Evolutionary conservation across 1,140 invertebrate genomes (phyloP).

Genomic region (Scaptomyza montana): DNA sequence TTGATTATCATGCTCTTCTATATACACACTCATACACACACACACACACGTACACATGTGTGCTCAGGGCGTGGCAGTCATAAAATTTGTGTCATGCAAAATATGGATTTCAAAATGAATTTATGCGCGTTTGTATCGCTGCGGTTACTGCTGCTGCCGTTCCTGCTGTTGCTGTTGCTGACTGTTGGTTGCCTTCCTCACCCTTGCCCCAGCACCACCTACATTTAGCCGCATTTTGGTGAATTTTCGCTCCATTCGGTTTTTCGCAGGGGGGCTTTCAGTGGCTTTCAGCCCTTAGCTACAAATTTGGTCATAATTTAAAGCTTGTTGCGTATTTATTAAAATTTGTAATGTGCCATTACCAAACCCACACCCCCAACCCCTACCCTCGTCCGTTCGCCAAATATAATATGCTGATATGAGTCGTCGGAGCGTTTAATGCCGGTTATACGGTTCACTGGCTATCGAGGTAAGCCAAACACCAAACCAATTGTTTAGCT

Average conservation of each 20-base stretch:
- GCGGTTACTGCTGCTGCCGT: conserved; percentile 15
- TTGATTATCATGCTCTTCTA: conserved; percentile 49
- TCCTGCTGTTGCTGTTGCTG: conserved; percentile 2
- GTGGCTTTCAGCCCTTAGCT: conserved; percentile 10
- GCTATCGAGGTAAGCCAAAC: conserved; percentile 30
- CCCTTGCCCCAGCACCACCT: background rate
- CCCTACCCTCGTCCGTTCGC: no score
- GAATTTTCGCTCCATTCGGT: conserved; percentile 34
- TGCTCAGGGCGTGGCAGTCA: conserved; percentile 34
- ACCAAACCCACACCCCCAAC: background rate
- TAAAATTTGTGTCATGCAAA: conserved; percentile 61
- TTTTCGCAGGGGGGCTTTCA: no score
- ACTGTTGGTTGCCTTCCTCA: background rate
- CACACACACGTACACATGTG: background rate
- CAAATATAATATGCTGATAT: conserved; percentile 16
- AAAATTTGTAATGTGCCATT: conserved; percentile 25
- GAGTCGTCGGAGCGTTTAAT: conserved; percentile 35
- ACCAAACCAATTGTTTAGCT: conserved; percentile 9
- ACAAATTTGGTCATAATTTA: conserved; percentile 38
- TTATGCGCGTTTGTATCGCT: conserved; percentile 58
- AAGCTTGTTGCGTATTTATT: conserved; percentile 46
- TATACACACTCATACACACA: conserved; percentile 15
- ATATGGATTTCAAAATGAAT: conserved; percentile 65
- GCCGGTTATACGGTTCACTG: conserved; percentile 25
- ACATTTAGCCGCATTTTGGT: conserved; percentile 28